A percentile compares a stretch with the other conserved stretches of the same genome.
Conservation (phyloP, 37 sponge, comb jelly and placozoan species). For the Ianthella basta region DNA sequence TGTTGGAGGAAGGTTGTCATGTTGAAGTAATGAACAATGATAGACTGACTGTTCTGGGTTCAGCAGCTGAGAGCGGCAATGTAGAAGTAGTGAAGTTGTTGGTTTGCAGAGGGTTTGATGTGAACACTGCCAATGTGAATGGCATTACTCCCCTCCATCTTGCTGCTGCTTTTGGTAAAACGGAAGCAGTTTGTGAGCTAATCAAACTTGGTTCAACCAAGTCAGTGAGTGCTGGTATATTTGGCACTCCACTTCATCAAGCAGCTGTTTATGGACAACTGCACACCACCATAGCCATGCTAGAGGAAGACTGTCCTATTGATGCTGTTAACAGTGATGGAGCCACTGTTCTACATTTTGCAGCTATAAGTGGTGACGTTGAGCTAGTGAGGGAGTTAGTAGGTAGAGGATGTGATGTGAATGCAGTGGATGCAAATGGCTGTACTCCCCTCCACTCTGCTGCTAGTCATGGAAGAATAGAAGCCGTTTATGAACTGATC, state of each 20-base stretch:
- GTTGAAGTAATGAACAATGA: not conserved
- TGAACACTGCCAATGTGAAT: not conserved
- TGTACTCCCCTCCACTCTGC: too few relatives aligned
- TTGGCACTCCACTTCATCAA: conserved; percentile 24
- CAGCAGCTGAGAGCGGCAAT: not conserved
- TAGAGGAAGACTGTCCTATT: too few relatives aligned
- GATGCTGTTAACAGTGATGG: too few relatives aligned
- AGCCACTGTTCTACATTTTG: too few relatives aligned
- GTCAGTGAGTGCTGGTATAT: not conserved
- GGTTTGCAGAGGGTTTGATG: too few relatives aligned
- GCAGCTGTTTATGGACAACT: not conserved
- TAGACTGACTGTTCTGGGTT: not conserved
- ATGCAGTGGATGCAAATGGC: too few relatives aligned
- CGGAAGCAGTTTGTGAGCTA: not conserved
- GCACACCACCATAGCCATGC: not conserved
- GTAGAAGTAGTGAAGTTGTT: not conserved
- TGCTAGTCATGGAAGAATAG: too few relatives aligned
- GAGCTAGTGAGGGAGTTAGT: too few relatives aligned
- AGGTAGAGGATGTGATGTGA: too few relatives aligned
- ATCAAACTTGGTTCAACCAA: not conserved
- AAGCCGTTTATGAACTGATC: too few relatives aligned
- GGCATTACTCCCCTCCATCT: conserved; percentile 7
- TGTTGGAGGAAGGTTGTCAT: not conserved
- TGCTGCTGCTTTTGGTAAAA: not conserved
- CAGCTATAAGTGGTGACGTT: too few relatives aligned